A percentile compares a stretch with the other conserved stretches of the same genome.
Conservation (phyloP, 2,113 vertebrate species). For the Grammomys surdaster region DNA sequence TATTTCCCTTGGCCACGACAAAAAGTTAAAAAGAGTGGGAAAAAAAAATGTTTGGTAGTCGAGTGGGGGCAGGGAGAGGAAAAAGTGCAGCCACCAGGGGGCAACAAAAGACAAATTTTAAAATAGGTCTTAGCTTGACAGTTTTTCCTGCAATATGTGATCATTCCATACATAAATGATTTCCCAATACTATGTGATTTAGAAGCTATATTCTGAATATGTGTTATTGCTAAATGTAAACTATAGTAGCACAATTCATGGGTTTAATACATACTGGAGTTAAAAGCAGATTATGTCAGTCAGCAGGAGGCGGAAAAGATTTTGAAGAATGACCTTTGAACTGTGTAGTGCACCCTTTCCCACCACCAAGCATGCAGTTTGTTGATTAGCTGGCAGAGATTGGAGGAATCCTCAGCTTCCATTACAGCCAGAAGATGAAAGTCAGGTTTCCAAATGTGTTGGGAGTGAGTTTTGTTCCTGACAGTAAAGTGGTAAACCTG, state of each 20-base stretch:
- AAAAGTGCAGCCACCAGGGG: slow-evolving; percentile 70
- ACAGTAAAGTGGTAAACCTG: neutral
- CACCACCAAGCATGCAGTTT: neutral
- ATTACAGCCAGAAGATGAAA: neutral
- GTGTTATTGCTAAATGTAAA: neutral
- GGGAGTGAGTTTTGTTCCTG: neutral
- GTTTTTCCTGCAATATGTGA: neutral
- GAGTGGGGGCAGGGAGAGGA: neutral
- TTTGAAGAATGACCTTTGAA: neutral
- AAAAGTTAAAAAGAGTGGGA: neutral
- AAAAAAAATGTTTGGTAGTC: neutral
- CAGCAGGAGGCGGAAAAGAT: slow-evolving; percentile 62
- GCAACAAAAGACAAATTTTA: slow-evolving; percentile 75
- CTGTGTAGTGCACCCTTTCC: neutral
- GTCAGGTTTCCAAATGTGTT: neutral
- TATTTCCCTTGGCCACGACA: slow-evolving; percentile 11
- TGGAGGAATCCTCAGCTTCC: neutral
- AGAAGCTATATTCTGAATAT: neutral
- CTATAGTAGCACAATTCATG: neutral
- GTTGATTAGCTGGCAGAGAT: neutral
- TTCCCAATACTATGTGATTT: slow-evolving; percentile 19
- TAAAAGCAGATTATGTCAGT: neutral
- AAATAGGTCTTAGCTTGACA: rapidly evolving
- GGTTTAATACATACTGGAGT: neutral
- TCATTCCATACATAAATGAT: neutral